phyloP scores from a whole-genome alignment of 2,797 vertebrate genomes.

The Lacerta bilineata region DNA sequence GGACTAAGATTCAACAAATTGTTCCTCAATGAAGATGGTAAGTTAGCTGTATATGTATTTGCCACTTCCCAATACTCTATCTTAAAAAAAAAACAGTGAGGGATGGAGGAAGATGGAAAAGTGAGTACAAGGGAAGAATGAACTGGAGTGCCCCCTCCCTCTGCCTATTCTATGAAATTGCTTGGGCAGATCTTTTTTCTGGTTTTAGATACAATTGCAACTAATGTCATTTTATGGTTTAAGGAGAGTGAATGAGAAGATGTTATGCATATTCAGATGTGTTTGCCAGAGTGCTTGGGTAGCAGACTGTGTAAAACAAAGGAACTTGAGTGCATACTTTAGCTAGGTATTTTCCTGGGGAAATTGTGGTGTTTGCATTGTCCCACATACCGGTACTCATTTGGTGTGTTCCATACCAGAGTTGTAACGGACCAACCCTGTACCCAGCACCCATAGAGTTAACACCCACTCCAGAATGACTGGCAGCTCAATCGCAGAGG shows the following conservation, averaged over 20 bases:
- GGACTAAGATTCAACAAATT: conserved; percentile 98
- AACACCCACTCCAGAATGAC: too few species aligned
- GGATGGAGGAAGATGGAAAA: neutral
- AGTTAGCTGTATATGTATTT: conserved; percentile 61
- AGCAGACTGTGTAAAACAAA: neutral
- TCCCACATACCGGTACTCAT: too few species aligned
- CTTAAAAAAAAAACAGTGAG: neutral
- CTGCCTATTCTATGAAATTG: neutral
- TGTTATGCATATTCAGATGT: neutral
- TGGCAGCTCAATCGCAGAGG: too few species aligned
- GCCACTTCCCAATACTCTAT: neutral
- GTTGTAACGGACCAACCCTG: too few species aligned
- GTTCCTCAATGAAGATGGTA: conserved; percentile 98
- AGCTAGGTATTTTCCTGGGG: neutral
- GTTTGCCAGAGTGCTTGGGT: neutral
- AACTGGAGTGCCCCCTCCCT: neutral
- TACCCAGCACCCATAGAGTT: too few species aligned
- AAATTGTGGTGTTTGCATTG: neutral
- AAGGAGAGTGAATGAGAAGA: neutral
- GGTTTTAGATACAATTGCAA: neutral
- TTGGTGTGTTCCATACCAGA: neutral
- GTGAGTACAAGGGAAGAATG: neutral
- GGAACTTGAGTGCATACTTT: too few species aligned
- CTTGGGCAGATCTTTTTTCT: neutral
- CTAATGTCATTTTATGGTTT: neutral